phyloP scores from a whole-genome alignment of 2,797 vertebrate species.

The Lepilemur septentrionalis region DNA sequence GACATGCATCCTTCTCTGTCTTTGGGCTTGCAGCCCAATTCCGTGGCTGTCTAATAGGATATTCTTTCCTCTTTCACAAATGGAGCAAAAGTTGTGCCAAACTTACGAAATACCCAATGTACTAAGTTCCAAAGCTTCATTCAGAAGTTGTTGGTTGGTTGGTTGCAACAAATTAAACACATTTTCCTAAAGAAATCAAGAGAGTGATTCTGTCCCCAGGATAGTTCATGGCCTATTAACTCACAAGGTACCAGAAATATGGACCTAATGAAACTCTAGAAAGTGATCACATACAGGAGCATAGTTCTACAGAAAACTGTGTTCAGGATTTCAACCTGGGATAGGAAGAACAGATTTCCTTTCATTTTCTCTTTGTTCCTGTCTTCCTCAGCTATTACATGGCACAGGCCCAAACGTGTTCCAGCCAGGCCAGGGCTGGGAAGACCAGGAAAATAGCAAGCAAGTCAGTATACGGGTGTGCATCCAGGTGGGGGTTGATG shows the following conservation, averaged over 20 bases:
- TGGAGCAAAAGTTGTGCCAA: neutral
- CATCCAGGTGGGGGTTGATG: neutral
- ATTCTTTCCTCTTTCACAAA: neutral
- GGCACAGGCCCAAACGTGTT: neutral
- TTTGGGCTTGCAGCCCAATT: neutral
- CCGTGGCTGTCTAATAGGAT: neutral
- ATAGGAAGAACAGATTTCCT: neutral
- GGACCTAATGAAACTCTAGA: neutral
- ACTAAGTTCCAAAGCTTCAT: neutral
- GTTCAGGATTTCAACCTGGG: neutral
- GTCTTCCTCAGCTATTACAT: neutral
- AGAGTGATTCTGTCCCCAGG: neutral
- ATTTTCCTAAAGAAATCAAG: neutral
- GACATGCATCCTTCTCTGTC: neutral
- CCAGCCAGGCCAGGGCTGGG: neutral
- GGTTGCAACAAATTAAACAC: neutral
- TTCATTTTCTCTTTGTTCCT: neutral
- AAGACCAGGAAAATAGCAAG: neutral
- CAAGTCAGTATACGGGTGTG: neutral
- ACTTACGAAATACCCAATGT: neutral
- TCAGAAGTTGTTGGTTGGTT: slow-evolving; percentile 2
- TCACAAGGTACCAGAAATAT: neutral
- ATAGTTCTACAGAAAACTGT: neutral
- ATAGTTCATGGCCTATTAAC: neutral
- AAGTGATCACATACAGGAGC: neutral